Base-by-base conservation (phyloP, 2,797 vertebrate genomes). In the Paramormyrops hopkinsi region DNA sequence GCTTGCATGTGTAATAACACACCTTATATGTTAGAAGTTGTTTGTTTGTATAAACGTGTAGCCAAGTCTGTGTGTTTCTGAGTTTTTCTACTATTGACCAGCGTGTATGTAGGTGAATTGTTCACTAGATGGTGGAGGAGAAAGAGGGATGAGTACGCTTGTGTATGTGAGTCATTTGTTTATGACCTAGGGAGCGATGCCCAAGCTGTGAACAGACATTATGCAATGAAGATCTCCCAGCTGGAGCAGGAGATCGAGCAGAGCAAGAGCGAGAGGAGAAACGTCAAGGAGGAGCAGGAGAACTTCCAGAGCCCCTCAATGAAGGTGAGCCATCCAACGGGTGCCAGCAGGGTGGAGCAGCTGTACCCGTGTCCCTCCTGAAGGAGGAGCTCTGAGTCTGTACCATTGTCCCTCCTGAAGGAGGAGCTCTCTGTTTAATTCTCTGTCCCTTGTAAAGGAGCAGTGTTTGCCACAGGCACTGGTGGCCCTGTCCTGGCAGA, bases 401-500 rank as follows among this genome's bases (percentile, higher is more conserved):
- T 59, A 22, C 56, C 19, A 0, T 0, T 25, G 22, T 62, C 59
- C 59, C 19, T 59, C n/a, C 5, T n/a, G 56, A 33, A 69, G 65
- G 12, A 69, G 29, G 11, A 17, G 51, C 86, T 22, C 41, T 62
- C 17, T 48, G 7, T 46, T 46, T 50, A 12, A 51, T 46, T 29
- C 54, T 12, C 37, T 22, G 86, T 44, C 86, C n/a, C 29, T 4
- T 59, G 46, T 37, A 37, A 65, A 41, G 44, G 11, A 11, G 86
- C 91, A 33, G 59, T 19, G 41, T 65, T 76, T 88, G 89, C 91
- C 19, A 69, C 51, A 0, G 73, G 93, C 4, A 94, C 95, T 73
- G 95, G 96, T 54, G 95, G 84, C 25, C 50, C 92, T 98, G 46
- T 97, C 96, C 1, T 91, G 94, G 51, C 96, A 97, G 90, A 97